A percentile compares a stretch with the other conserved stretches of the same genome.
These are phyloP conservation scores for Malurus melanocephalus DNA, from an alignment of 2,113 vertebrate genomes.

Conservation along the genomic window DNA sequence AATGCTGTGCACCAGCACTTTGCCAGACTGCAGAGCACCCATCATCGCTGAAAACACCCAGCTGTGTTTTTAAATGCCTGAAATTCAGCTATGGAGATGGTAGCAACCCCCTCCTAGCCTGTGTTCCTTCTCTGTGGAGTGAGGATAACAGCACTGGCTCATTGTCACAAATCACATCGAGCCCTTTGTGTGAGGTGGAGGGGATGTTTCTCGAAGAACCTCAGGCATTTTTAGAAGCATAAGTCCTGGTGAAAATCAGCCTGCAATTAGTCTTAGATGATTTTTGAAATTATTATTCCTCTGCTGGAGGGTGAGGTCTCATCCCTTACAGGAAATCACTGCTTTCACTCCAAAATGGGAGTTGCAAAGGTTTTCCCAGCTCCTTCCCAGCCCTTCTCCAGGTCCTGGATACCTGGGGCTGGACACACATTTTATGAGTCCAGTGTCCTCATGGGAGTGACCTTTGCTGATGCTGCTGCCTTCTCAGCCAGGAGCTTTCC, in stretches of 20 bases:
- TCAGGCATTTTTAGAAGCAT: background rate
- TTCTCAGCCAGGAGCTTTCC: background rate
- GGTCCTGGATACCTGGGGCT: background rate
- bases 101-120: background rate
- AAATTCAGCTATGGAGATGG: background rate
- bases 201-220: background rate
- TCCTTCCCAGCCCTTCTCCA: background rate
- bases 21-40: background rate
- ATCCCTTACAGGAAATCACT: background rate
- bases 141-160: background rate
- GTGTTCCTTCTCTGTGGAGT: background rate
- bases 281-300: background rate
- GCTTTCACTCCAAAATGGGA: background rate
- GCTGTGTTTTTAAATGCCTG: background rate
- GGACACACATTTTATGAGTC: background rate
- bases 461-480: background rate
- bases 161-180: background rate
- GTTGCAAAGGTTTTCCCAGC: background rate
- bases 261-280: slow-evolving; percentile 27
- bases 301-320: background rate
- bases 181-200: background rate
- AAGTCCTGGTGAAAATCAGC: background rate
- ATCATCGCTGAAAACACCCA: background rate
- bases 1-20: rapidly evolving
- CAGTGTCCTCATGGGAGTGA: background rate